Base-by-base conservation (phyloP, 1,140 invertebrate genomes). In the Drepana arcuata region DNA sequence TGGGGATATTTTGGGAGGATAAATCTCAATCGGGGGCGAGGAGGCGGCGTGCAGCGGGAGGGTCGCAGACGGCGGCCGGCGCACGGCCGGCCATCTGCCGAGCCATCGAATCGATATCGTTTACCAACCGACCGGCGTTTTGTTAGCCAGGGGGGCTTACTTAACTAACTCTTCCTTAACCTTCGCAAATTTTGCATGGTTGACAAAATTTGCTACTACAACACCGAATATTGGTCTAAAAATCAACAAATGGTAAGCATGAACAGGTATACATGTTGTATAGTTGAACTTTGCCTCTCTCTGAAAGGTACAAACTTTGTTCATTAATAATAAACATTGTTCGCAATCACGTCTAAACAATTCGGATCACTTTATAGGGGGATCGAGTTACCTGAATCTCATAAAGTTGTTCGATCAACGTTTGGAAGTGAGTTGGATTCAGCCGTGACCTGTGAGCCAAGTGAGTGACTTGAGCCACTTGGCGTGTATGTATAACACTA, bases 21-120 rank as follows among this genome's bases (percentile, higher is more conserved):
- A 72, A 72, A 75, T 74, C 65, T 78, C 56, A 67, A 78, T 78
- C 67, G 69, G 69, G 75, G 75, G 67, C 62, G 69, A 64, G 55
- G 64, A 35, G 62, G 30, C 41, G 48, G 57, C 52, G 55, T 59
- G 65, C 59, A 59, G 59, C 43, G 73, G 65, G 62, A 61, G 67
- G 69, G 64, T 62, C 59, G 52, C 62, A 68, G 70, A 66, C 67
- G 61, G 60, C 49, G 62, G 55, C 54, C 48, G 47, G 52, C 30
- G 46, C 59, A 25, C 48, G 46, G 49, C 56, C 57, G 66, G 71
- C 75, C 72, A 80, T 77, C 75, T 80, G 75, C 63, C 68, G 61
- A 61, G 57, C 44, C 53, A 62, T 64, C 54, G 69, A 80, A 80
- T 80, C 75, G 64, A 80, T 80, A 77, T 71, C 67, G 69, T 80